Evolutionary conservation across 2,797 vertebrate species (phyloP), one percentile per base, ranked within the genome.

Genomic region (Girardinus metallicus): DNA sequence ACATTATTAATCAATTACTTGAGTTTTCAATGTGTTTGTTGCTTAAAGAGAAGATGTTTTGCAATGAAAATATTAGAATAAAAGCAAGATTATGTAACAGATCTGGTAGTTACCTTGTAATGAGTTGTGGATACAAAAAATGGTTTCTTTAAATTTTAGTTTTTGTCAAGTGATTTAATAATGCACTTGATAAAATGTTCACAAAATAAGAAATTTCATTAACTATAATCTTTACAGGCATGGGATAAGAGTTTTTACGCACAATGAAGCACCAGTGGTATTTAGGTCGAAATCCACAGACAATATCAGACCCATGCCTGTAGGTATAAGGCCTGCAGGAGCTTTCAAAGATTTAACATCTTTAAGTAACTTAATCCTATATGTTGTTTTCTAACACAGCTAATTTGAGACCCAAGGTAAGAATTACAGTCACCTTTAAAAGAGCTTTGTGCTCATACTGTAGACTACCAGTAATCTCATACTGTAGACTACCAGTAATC

Each of bases 301-400:
- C 79, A 81, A 74, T 75, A 77, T 76, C 43, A 47, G 3, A 75
- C 60, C 72, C 74, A 78, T 84, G 86, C 79, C 80, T 90, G 85
- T 86, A 76, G 46, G 83, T 79, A 87, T 78, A 18, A 9, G 83
- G 82, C 72, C 64, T 74, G 79, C 21, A 73, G 75, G 73, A 79
- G 78, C 80, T 94, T 95, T 92, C 73, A 89, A 86, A 88, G 85
- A 83, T 85, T 89, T 81, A 87, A 85, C 80, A 80, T 79, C 71
- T 75, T 74, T 84, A 93, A 85, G 41, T 73, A 80, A 86, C 81
- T 86, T 92, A 93, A 94, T 93, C 90, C 87, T 80, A 36, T 74
- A 77, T 39, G 62, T 82, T 92, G 81, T 90, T 92, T 93, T 86
- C 83, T 78, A 93, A 91, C 79, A 88, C 75, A 72, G 76, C 79